Evolutionary conservation across 2,113 vertebrate species (phyloP), one percentile per base, ranked within the genome.

Genomic region (Gopherus evgoodei): DNA sequence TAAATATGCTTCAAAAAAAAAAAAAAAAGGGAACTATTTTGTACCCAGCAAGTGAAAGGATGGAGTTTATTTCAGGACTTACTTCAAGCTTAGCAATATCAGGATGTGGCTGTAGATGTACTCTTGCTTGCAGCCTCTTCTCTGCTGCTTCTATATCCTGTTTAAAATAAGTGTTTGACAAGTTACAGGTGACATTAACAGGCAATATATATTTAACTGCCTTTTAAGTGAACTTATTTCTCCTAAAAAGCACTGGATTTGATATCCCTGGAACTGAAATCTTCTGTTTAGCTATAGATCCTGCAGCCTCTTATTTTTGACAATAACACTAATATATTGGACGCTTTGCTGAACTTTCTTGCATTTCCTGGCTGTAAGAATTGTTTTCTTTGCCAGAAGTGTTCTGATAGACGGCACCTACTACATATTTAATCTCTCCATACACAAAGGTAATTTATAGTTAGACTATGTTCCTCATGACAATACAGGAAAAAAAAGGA

Each of bases 61-160:
- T 84, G 88, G 76, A 93, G 72, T 95, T 92, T 19, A 57, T 35
- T 21, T 88, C 76, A 93, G 89, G 75, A 94, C 98, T 97, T 98
- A 99, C 99, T 99, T 99, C 98, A 79, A 99, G 98, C 93, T 97
- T 98, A 94, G 98, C 92, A 87, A 98, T 85, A 81, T 98, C 83
- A 0, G 98, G 98, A 57, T 95, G 96, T 88, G 97, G 98, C 90
- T 96, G 93, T 56, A 95, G 83, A 81, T 65, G n/a, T 7, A 50
- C 62, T 93, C 93, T 97, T 86, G 93, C 97, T 90, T 96, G 98
- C 76, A 99, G 95, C 90, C 89, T 97, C 89, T 98, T 97, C 95
- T 98, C 98, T 89, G 98, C 94, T 93, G 94, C 95, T 95, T 98
- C 97, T 89, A 99, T 95, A 96, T 99, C 98, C 99, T 99, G 95